Base-by-base conservation (phyloP, 1,140 invertebrate species). In the Micrasema longulum region DNA sequence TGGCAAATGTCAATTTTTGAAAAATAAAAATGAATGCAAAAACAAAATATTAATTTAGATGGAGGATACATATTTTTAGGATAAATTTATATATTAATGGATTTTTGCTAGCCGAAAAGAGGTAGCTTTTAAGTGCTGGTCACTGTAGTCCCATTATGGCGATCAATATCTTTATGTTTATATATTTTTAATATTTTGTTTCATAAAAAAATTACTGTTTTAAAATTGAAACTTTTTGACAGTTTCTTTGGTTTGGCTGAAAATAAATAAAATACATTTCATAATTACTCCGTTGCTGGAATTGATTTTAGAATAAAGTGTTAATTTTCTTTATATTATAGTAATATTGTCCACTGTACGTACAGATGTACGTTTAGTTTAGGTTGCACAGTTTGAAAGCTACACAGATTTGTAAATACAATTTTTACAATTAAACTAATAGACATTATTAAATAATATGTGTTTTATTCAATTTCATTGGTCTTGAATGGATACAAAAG, bases 381-480 rank as follows among this genome's bases (percentile, higher is more conserved):
- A 31, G 26, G 26, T 31, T 31, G 26, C 26, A 31, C 52, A 26
- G 52, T 36, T 26, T 16, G 52, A 14, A 55, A 53, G n/a, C 10
- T 23, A 55, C 52, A 55, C 12, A 55, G 26, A 55, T n/a, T 55
- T 55, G 52, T 55, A 55, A 31, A 55, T 55, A 55, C 52, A 55
- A 55, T 55, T 55, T 55, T 53, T 55, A 55, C 26, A 26, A 55
- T 55, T 55, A 55, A 31, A 55, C 35, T 22, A 55, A 22, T 55
- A 55, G 52, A 55, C 1, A 36, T 31, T 26, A 31, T 36, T 55
- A 31, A 31, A 31, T 31, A n/a, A n/a, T n/a, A n/a, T n/a, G n/a
- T n/a, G n/a, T n/a, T n/a, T n/a, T n/a, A n/a, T 7, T 31, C 26
- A 31, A 7, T 31, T 31, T 31, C 7, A 31, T 31, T 31, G 2